Evolutionary conservation across 2,888 invertebrate species (phyloP), one percentile per base, ranked within the genome.

Genomic region (Drosophila anomalata): DNA sequence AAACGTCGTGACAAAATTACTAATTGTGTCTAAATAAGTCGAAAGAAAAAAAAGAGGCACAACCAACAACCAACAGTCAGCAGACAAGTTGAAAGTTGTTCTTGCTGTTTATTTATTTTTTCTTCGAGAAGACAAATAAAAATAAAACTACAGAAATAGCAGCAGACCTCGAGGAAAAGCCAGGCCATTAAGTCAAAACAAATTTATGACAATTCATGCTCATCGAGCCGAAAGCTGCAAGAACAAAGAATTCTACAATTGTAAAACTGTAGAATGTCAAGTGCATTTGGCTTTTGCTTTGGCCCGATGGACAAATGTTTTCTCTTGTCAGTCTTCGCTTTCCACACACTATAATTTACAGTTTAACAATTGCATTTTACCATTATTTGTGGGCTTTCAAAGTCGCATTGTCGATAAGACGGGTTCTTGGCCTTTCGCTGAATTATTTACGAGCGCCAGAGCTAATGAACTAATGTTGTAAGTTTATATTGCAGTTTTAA

Each of bases 1-100:
- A 63, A 73, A 69, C 55, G 62, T 67, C 88, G 84, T 88, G 88
- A 87, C 85, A 74, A 65, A 67, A 63, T 75, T 88, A 76, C 78
- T 75, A 85, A 88, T 85, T 76, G 79, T 74, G 59, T 51, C 48
- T 48, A 60, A 74, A 60, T 69, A 79, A 68, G 53, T 57, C 29
- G 58, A 52, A 51, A 53, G 51, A 69, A 48, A 20, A 14, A 50
- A 55, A 46, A 61, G 17, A 54, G 44, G 42, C 36, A 66, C 39
- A 39, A 9, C n/a, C 44, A 44, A 24, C 39, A 36, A 9, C 17
- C 29, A 46, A 26, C 44, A 73, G 56, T 69, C 54, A 29, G 47
- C 62, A 52, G 75, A 66, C 70, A 61, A 54, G 61, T 56, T 67
- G 78, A 79, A 78, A 81, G 77, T 66, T 56, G 42, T 66, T 61